Evolutionary conservation across 2,888 invertebrate species (phyloP).

Genomic region (Ochlodes sylvanus): DNA sequence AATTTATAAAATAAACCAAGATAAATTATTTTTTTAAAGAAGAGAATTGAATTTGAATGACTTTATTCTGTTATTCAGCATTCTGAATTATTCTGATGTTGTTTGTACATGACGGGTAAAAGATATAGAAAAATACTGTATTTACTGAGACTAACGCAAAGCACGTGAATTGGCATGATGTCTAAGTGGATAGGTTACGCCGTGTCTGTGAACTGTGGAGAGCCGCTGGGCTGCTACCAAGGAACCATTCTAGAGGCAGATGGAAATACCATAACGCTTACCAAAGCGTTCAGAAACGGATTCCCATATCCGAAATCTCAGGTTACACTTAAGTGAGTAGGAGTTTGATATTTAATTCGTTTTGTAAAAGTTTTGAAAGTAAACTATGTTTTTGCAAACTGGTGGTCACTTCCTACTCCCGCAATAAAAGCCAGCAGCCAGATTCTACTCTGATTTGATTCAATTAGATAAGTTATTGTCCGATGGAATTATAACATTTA

Average conservation of each 20-base stretch:
- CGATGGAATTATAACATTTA: no score
- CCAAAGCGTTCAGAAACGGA: conserved; percentile 94
- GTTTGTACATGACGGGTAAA: not conserved
- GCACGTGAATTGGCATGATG: conserved; percentile 59
- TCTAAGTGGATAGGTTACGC: conserved; percentile 90
- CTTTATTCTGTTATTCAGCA: no score
- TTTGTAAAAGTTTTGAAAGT: no score
- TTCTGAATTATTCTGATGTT: no score
- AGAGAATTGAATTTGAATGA: not conserved
- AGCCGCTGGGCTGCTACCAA: conserved; percentile 92
- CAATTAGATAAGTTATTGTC: no score
- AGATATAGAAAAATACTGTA: not conserved
- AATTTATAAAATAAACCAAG: no score
- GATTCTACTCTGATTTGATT: no score
- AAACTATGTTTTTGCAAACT: no score
- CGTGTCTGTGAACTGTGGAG: conserved; percentile 93
- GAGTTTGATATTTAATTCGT: not conserved
- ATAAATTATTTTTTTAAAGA: not conserved
- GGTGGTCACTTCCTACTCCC: no score
- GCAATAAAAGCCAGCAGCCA: no score
- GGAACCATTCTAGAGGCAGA: conserved; percentile 90
- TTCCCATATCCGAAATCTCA: conserved; percentile 79
- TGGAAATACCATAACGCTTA: conserved; percentile 89
- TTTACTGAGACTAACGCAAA: not conserved
- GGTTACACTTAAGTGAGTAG: conserved; percentile 78